Conservation (phyloP, 92 coral and sea anemone genomes). For the Epizoanthus scotinus region DNA sequence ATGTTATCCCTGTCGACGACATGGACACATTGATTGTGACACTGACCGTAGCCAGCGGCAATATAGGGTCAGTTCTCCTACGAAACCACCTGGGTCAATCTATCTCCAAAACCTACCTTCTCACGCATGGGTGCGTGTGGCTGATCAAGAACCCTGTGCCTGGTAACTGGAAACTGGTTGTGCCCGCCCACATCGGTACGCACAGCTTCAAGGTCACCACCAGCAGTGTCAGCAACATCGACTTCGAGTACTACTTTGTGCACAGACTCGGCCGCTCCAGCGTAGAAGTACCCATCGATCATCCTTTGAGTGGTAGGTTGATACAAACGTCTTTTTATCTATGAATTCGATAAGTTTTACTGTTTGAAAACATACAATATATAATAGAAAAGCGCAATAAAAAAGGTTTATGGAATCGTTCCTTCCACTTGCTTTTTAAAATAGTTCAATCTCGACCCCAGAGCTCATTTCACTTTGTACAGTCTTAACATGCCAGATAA, state of each 20-base stretch:
- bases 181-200: slow-evolving; percentile 58
- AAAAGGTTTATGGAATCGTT: no score
- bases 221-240: slow-evolving; percentile 57
- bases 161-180: slow-evolving; percentile 60
- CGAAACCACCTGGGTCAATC: slow-evolving; percentile 49
- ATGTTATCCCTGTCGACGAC: slow-evolving; percentile 73
- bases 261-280: slow-evolving; percentile 27
- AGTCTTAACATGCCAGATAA: no score
- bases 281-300: slow-evolving; percentile 54
- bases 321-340: no score
- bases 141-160: slow-evolving; percentile 47
- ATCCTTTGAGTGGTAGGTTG: slow-evolving; percentile 51
- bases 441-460: no score
- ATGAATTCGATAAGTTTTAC: no score
- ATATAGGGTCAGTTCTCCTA: slow-evolving; percentile 42
- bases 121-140: slow-evolving; percentile 61
- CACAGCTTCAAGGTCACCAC: slow-evolving; percentile 78
- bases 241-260: slow-evolving; percentile 62
- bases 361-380: no score
- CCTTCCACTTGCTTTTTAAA: no score
- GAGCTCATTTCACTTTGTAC: no score
- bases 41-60: slow-evolving; percentile 42
- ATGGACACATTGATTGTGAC: slow-evolving; percentile 63
- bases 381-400: no score
- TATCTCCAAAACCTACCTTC: slow-evolving; percentile 29